These are phyloP conservation scores for Agelaius phoeniceus DNA, from an alignment of 2,113 vertebrate species.

Conservation along the genomic window DNA sequence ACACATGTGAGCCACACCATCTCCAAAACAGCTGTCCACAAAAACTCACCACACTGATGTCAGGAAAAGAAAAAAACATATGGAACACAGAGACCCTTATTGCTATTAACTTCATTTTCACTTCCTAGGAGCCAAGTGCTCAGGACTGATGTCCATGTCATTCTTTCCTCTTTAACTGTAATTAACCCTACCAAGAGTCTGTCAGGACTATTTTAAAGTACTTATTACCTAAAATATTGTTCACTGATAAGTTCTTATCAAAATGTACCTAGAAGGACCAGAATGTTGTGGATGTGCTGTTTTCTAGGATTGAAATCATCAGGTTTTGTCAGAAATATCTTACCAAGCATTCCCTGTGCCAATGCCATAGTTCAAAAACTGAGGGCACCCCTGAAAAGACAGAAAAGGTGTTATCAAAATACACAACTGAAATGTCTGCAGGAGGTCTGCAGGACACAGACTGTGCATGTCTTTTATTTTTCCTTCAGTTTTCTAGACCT, in stretches of 20 bases:
- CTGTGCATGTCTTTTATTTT: neutral
- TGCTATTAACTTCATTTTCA: neutral
- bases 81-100: neutral
- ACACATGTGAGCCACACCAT: neutral
- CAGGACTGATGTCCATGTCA: neutral
- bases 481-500: neutral
- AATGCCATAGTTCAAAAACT: neutral
- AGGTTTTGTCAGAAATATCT: neutral
- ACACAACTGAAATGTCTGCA: neutral
- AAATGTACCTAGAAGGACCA: neutral
- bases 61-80: neutral
- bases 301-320: neutral
- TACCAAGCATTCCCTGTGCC: neutral
- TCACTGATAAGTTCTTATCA: neutral
- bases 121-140: rapidly evolving
- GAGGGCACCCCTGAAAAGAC: neutral
- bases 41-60: neutral
- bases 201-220: neutral
- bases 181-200: neutral
- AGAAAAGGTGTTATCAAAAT: neutral
- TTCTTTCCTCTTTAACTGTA: neutral
- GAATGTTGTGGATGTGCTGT: neutral
- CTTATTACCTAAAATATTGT: neutral
- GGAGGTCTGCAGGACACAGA: neutral
- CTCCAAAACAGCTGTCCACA: neutral